Evolutionary conservation across 2,797 vertebrate species (phyloP), one percentile per base, ranked within the genome.

Genomic region (Todus mexicanus): DNA sequence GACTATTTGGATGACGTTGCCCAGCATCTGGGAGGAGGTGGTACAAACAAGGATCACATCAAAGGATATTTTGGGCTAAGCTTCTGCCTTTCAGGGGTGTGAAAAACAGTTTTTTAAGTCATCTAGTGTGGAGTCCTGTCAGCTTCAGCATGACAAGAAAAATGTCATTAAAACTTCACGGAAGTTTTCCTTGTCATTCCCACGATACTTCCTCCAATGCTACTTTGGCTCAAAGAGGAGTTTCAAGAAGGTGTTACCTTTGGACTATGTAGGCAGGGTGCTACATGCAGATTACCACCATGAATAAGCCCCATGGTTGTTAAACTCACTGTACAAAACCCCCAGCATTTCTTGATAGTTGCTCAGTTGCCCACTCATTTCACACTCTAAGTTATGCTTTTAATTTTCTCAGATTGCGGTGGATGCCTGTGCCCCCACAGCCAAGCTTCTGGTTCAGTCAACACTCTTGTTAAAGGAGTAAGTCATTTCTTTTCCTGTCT

Each of bases 401-500:
- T 83, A 70, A 70, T 95, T 93, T 92, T 91, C 76, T 81, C 75
- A 65, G 82, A 59, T 87, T 68, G 33, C 79, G 72, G 63, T 75
- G 79, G 51, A 33, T 91, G 40, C 37, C 81, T 66, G 8, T 89
- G 35, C 26, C 29, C 42, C 47, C 38, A 50, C 59, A 74, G 75
- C 70, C 65, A 92, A 23, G 35, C 37, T 45, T 84, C 57, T 57
- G 54, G 51, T 89, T 88, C 76, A 57, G 50, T 83, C 78, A 84
- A 82, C 25, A 9, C 23, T 68, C 43, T 72, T 76, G n/a, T 70
- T 85, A 66, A 85, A 93, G 47, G 59, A 75, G 6, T 84, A 76
- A 79, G 38, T 94, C 40, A 91, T 84, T 93, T 76, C 50, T 92
- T 94, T 87, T 96, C 35, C 74, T 97, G 57, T 97, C 94, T 71